These are phyloP conservation scores for Vombatus ursinus DNA, from an alignment of 2,113 vertebrate genomes.

Conservation along the genomic window DNA sequence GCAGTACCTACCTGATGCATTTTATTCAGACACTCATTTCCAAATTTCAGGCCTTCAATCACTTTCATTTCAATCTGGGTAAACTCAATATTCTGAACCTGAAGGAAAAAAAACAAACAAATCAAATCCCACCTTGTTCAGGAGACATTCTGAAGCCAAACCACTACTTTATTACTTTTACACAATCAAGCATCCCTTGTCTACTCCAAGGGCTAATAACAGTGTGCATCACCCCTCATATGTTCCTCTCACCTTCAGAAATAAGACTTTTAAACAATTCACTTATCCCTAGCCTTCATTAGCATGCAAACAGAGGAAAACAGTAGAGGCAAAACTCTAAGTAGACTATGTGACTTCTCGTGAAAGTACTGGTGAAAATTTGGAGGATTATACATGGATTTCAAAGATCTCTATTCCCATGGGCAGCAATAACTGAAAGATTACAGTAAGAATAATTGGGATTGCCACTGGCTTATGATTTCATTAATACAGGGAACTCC, in stretches of 20 bases:
- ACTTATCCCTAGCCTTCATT: not conserved
- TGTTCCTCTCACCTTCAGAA: not conserved
- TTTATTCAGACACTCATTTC: constrained; percentile 96
- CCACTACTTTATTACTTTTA: not conserved
- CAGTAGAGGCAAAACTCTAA: not conserved
- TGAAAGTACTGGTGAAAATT: not conserved
- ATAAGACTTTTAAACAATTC: not conserved
- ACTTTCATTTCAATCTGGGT: constrained; percentile 97
- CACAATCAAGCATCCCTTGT: not conserved
- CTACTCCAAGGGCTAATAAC: not conserved
- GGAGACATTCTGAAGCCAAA: not conserved
- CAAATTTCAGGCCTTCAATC: constrained; percentile 93
- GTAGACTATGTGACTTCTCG: not conserved
- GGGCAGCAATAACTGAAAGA: not conserved
- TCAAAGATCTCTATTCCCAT: not conserved
- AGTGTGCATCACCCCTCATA: not conserved
- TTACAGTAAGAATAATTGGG: not conserved
- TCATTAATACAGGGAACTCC: not conserved
- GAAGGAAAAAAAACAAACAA: not conserved
- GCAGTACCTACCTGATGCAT: constrained; percentile 93
- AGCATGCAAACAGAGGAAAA: not conserved
- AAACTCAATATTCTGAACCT: constrained; percentile 98
- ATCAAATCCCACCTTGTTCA: not conserved
- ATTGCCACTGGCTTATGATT: not conserved
- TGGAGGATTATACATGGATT: not conserved